phyloP scores from a whole-genome alignment of 2,888 invertebrate genomes.

The Endomychus coccineus region DNA sequence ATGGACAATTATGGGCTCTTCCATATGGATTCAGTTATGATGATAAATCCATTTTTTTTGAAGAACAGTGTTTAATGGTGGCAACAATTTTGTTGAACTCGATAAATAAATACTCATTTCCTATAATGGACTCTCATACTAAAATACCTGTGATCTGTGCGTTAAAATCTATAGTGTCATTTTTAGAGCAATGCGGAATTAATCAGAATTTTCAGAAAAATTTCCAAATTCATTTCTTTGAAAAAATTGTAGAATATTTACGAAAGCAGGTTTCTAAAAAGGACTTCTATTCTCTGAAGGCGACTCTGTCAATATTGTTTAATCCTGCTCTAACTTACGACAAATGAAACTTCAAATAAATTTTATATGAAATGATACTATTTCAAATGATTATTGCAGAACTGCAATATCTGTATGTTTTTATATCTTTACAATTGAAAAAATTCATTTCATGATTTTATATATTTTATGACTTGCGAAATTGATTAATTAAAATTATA shows the following conservation, averaged over 20 bases:
- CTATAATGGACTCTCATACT: slow-evolving; percentile 30
- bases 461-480: too few species aligned
- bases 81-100: slow-evolving; percentile 31
- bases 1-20: slow-evolving; percentile 27
- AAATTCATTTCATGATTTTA: too few species aligned
- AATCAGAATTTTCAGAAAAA: slow-evolving; percentile 21
- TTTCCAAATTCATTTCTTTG: slow-evolving; percentile 25
- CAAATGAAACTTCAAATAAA: too few species aligned
- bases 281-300: slow-evolving; percentile 28
- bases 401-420: too few species aligned
- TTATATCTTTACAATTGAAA: too few species aligned
- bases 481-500: too few species aligned
- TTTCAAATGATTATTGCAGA: too few species aligned
- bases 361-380: too few species aligned
- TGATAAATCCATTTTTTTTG: slow-evolving; percentile 33
- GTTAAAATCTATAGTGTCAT: slow-evolving; percentile 27
- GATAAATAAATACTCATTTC: slow-evolving; percentile 25
- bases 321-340: slow-evolving; percentile 25
- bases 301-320: slow-evolving; percentile 25
- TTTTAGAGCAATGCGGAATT: slow-evolving; percentile 24
- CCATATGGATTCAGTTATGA: slow-evolving; percentile 30
- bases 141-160: slow-evolving; percentile 32
- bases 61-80: slow-evolving; percentile 34
- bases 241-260: slow-evolving; percentile 26
- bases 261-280: slow-evolving; percentile 25